Conservation (phyloP, 2,797 vertebrate genomes). For the Gobio occitaniae region DNA sequence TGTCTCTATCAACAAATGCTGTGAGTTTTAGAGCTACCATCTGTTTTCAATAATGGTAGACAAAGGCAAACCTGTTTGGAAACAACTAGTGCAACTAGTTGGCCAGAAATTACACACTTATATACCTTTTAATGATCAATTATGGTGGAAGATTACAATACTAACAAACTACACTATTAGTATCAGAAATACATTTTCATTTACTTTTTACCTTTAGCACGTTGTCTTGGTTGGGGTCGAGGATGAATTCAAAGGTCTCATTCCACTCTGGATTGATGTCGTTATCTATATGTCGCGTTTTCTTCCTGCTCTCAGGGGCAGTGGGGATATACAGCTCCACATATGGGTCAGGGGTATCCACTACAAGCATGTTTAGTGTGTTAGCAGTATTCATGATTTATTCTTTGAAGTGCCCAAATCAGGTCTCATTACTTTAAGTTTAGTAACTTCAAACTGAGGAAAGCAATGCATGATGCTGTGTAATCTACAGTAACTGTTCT, state of each 20-base stretch:
- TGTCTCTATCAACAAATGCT: background rate
- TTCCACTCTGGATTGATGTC: slow-evolving; percentile 94
- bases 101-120: background rate
- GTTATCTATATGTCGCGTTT: slow-evolving; percentile 95
- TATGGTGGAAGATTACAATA: background rate
- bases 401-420: background rate
- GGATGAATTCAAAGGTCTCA: slow-evolving; percentile 92
- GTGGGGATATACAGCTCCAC: slow-evolving; percentile 94
- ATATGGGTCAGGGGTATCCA: slow-evolving; percentile 98
- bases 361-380: slow-evolving; percentile 70
- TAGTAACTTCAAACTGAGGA: background rate
- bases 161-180: background rate
- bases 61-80: background rate
- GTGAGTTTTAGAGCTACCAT: background rate
- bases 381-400: background rate
- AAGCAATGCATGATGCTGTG: background rate
- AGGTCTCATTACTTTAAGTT: background rate
- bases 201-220: slow-evolving; percentile 85
- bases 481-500: background rate
- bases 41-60: background rate
- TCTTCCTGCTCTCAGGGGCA: slow-evolving; percentile 92
- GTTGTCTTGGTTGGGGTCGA: slow-evolving; percentile 94
- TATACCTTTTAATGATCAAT: background rate
- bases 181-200: background rate
- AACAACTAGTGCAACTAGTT: background rate